Evolutionary conservation across 2,888 invertebrate species (phyloP), one percentile per base, ranked within the genome.

Genomic region (Mythimna albipuncta): DNA sequence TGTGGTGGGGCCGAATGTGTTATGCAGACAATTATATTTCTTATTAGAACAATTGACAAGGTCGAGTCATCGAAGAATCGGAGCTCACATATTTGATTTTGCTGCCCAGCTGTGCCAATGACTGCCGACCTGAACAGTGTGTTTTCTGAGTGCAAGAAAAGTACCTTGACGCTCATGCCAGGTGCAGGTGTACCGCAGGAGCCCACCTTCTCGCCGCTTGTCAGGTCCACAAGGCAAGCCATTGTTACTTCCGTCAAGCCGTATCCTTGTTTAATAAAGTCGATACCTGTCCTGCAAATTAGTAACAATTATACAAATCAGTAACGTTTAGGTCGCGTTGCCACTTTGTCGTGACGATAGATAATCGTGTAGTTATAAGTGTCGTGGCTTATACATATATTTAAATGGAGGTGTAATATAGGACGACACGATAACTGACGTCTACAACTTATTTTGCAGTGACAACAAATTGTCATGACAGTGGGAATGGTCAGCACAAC

Each of bases 171-270:
- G 85, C 95, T 97, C 93, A 97, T 96, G 47, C 98, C 98, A 1
- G 97, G 96, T n/a, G 97, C 97, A 7, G 98, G 95, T 26, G 94
- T 94, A 13, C 98, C 98, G 74, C 97, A 97, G 61, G 98, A 97
- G 19, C 98, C 98, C 0, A 96, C 93, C 89, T 97, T 94, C 52
- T 91, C 91, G 2, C 91, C 93, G 64, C 88, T 88, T 6, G 93
- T 92, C 64, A 94, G 82, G 82, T 96, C 96, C 68, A 96, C 95
- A 80, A 94, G 94, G 87, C 95, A 95, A 41, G 96, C 97, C 87
- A 98, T 96, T 5, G 98, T 98, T 47, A 97, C 97, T 94, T 98
- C 98, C 6, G 98, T 98, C 91, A 98, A 96, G 5, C 98, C 98
- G 90, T 98, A 98, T 2, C 97, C 98, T 93, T 98, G 98, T 41